Evolutionary conservation across 64 coral and sea anemone species (phyloP).

Genomic region (Montipora efflorescens): DNA sequence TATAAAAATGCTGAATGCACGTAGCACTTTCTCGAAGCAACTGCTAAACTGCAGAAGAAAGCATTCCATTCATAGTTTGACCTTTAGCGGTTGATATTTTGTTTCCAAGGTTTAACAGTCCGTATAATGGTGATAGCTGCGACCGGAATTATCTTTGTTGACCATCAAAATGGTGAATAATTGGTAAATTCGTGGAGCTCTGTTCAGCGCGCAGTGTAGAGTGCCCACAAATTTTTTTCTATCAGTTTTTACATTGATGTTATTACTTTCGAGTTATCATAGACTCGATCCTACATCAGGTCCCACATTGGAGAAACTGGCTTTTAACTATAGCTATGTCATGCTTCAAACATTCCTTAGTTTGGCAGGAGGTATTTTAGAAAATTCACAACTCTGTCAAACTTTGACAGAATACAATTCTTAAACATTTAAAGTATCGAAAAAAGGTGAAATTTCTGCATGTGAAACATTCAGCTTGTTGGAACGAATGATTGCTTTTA

Average conservation of each 20-base stretch:
- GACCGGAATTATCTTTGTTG: constrained; percentile 34
- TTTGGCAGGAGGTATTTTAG: neutral
- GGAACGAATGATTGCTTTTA: too few relatives aligned
- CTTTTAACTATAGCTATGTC: neutral
- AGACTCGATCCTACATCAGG: neutral
- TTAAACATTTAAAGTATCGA: neutral
- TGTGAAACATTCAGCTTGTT: too few relatives aligned
- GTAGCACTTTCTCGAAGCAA: neutral
- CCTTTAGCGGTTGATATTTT: constrained; percentile 34
- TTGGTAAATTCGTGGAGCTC: constrained; percentile 51
- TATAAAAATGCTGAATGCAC: neutral
- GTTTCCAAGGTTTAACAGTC: constrained; percentile 38
- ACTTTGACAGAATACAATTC: neutral
- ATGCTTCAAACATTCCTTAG: neutral
- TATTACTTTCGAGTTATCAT: neutral
- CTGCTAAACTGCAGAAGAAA: constrained; percentile 45
- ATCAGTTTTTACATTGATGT: neutral
- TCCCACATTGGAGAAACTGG: neutral
- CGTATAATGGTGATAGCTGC: constrained; percentile 17
- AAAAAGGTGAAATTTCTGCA: neutral
- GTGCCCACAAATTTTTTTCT: neutral
- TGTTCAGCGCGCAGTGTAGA: constrained; percentile 9
- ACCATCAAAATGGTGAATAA: constrained; percentile 53
- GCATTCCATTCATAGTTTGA: constrained; percentile 53
- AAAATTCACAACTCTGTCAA: too few relatives aligned